Base-by-base conservation (phyloP, 2,888 invertebrate species). In the Lithophane leautieri region DNA sequence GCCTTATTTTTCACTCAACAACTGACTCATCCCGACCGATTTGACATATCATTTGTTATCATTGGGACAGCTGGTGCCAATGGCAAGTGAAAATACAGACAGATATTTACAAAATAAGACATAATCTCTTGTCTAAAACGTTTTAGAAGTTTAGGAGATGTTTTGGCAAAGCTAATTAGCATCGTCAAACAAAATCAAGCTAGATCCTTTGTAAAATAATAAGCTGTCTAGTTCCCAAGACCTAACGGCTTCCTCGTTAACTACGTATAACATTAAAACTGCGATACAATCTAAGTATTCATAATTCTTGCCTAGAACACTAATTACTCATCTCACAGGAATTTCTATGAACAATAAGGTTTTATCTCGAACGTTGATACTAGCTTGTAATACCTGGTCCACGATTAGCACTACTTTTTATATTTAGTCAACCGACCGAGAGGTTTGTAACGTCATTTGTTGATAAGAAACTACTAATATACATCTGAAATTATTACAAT, bases 341-440 rank as follows among this genome's bases (percentile, higher is more conserved):
- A 86, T 88, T 83, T 81, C 44, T 70, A 62, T 65, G 78, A 85
- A 88, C 88, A 86, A 88, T 85, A 72, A 79, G 65, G 78, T 80
- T 80, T 86, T 89, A 88, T 89, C 86, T 82, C 70, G 73, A 77
- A 70, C 67, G 67, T 70, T 79, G 74, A 84, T 85, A 82, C 58
- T 52, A 54, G 70, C 72, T 73, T 63, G 70, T 68, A 47, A 65
- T 73, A 71, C 68, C 71, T 82, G 71, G 69, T 56, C 28, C 78
- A 65, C 34, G 58, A 54, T 69, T 44, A 61, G 65, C 63, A 71
- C 65, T 71, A 68, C 19, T 76, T 82, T 70, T 73, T 65, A 70
- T 62, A 47, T 63, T 70, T 60, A 67, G 16, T 42, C 44, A 44
- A 56, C 9, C 19, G 58, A 79, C 54, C 54, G 19, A 79, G 22